phyloP scores from a whole-genome alignment of 2,888 invertebrate species.

The Linyphia triangularis region DNA sequence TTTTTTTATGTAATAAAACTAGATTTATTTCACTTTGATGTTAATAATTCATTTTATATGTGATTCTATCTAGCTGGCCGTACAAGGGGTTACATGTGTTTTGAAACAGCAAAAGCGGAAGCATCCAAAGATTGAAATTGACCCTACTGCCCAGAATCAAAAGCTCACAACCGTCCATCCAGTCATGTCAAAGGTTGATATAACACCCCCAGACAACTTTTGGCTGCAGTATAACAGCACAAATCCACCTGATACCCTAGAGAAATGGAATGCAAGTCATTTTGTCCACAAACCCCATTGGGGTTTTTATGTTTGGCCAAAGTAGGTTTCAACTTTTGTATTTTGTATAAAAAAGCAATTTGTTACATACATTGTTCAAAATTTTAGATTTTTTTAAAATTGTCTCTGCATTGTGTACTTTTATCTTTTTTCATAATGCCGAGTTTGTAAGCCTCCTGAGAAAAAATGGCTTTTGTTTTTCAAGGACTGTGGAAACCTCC shows the following conservation, averaged over 20 bases:
- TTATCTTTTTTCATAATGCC: neutral
- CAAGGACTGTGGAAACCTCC: no score
- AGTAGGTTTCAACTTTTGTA: constrained; percentile 20
- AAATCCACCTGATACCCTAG: constrained; percentile 83
- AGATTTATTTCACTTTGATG: neutral
- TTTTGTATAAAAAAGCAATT: no score
- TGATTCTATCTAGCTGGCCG: constrained; percentile 81
- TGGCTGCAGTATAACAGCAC: constrained; percentile 87
- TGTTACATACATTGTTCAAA: no score
- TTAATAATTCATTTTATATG: constrained; percentile 11
- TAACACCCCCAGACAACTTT: constrained; percentile 84
- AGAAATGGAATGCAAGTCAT: constrained; percentile 87
- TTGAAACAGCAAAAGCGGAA: constrained; percentile 87
- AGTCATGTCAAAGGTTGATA: constrained; percentile 20
- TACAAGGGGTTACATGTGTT: constrained; percentile 84
- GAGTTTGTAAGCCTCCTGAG: no score
- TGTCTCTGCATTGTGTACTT: neutral
- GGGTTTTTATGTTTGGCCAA: constrained; percentile 83
- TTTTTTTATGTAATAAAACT: neutral
- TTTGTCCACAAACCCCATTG: constrained; percentile 85
- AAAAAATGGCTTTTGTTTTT: no score
- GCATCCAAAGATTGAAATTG: constrained; percentile 83
- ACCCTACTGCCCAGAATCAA: constrained; percentile 81
- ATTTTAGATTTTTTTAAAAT: no score
- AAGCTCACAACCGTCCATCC: constrained; percentile 38